phyloP scores from a whole-genome alignment of 2,888 invertebrate species.

The Lydus trimaculatus region DNA sequence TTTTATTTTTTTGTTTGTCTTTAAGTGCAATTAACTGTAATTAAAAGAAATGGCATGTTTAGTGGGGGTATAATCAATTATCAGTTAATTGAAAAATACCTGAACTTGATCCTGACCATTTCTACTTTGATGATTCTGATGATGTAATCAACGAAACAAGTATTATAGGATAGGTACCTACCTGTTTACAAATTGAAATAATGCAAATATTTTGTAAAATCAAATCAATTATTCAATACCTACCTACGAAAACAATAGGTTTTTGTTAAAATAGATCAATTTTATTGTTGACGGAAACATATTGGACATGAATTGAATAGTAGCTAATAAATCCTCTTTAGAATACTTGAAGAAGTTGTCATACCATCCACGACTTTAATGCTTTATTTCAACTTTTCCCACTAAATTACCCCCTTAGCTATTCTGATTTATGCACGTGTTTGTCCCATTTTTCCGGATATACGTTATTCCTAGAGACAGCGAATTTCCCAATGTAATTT shows the following conservation, averaged over 20 bases:
- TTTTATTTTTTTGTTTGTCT: no score
- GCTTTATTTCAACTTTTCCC: slow-evolving; percentile 45
- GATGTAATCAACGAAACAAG: no score
- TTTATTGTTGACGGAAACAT: no score
- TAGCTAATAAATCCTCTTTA: no score
- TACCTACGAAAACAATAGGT: no score
- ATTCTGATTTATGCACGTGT: slow-evolving; percentile 49
- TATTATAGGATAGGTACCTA: no score
- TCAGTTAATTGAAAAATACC: background rate
- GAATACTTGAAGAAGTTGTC: slow-evolving; percentile 33
- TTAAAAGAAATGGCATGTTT: background rate
- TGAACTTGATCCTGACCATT: background rate
- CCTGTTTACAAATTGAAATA: background rate
- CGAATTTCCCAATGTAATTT: slow-evolving; percentile 40
- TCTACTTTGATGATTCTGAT: no score
- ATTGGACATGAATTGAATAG: no score
- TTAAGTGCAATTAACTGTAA: background rate
- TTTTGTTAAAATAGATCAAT: no score
- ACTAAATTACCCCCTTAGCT: slow-evolving; percentile 45
- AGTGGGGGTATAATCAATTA: background rate
- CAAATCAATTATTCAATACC: no score
- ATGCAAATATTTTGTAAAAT: no score
- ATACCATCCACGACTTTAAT: slow-evolving; percentile 34
- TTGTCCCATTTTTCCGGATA: slow-evolving; percentile 49
- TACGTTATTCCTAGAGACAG: slow-evolving; percentile 43